Percentiles rank a stretch among this genome's conserved stretches.
These are phyloP conservation scores for Clinocottus analis DNA, from an alignment of 2,113 vertebrate species.

Conservation along the genomic window DNA sequence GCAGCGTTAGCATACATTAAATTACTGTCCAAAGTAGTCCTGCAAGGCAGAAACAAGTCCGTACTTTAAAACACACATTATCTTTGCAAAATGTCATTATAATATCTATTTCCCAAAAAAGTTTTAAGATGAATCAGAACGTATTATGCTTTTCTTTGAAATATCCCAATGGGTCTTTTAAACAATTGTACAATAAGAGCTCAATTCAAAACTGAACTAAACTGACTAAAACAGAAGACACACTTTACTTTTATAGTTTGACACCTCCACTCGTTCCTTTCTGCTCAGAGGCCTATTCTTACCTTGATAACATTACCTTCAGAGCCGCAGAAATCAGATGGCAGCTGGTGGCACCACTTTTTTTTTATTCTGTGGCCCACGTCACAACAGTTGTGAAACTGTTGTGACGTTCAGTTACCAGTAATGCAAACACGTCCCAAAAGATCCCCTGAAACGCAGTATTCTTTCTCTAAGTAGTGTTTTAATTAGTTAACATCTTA, in stretches of 20 bases:
- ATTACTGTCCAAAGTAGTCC: too few species aligned
- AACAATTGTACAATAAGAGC: background rate
- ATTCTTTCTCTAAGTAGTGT: conserved; percentile 7
- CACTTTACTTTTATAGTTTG: background rate
- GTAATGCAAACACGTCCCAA: too few species aligned
- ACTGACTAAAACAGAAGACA: background rate
- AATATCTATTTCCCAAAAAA: background rate
- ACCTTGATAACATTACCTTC: background rate
- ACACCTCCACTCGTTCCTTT: background rate
- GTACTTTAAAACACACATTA: background rate
- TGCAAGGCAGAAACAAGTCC: too few species aligned
- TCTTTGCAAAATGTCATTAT: background rate
- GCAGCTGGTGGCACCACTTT: background rate
- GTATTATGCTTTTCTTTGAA: background rate
- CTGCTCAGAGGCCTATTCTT: too few species aligned
- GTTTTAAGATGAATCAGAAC: background rate
- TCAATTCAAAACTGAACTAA: background rate
- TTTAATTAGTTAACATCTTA: conserved; percentile 18
- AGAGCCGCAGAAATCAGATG: background rate
- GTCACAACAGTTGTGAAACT: background rate
- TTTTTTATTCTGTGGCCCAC: background rate
- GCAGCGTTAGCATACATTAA: background rate
- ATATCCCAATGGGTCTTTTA: background rate
- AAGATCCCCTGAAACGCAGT: background rate
- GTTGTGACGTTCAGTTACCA: background rate